Evolutionary conservation across 2,797 vertebrate species (phyloP).

Genomic region (Chelon labrosus): DNA sequence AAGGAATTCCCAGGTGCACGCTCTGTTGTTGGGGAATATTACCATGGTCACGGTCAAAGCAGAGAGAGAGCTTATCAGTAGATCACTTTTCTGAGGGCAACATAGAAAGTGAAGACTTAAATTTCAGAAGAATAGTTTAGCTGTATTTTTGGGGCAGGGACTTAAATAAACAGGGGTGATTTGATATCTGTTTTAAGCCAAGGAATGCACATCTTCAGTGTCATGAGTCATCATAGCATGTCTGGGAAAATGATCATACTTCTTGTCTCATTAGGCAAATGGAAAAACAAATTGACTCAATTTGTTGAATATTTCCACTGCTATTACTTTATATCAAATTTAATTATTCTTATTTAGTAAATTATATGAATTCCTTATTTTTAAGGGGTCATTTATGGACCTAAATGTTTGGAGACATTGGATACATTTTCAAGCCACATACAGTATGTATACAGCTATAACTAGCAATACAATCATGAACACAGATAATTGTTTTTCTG

Average conservation of each 20-base stretch:
- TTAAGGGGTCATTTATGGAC: not conserved
- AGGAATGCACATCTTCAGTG: not conserved
- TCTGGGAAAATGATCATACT: constrained; percentile 57
- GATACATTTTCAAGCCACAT: not conserved
- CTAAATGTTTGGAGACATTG: not conserved
- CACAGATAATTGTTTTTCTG: constrained; percentile 2
- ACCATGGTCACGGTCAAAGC: constrained; percentile 62
- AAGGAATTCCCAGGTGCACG: constrained; percentile 57
- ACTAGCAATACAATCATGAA: not conserved
- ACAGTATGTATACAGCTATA: not conserved
- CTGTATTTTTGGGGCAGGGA: not conserved
- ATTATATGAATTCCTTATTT: not conserved
- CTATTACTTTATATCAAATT: too few relatives aligned
- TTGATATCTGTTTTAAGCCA: constrained; percentile 20
- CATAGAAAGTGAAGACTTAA: constrained; percentile 8
- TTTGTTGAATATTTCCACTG: too few relatives aligned
- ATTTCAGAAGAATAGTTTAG: constrained; percentile 1
- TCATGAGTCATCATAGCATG: not conserved
- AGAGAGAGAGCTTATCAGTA: constrained; percentile 17
- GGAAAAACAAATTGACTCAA: not conserved
- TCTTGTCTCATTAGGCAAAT: constrained; percentile 48
- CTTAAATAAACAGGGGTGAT: constrained; percentile 24
- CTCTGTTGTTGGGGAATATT: constrained; percentile 55
- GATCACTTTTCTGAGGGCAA: constrained; percentile 6
- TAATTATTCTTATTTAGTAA: too few relatives aligned